Base-by-base conservation (phyloP, 2,797 vertebrate species). In the Tapirus indicus region DNA sequence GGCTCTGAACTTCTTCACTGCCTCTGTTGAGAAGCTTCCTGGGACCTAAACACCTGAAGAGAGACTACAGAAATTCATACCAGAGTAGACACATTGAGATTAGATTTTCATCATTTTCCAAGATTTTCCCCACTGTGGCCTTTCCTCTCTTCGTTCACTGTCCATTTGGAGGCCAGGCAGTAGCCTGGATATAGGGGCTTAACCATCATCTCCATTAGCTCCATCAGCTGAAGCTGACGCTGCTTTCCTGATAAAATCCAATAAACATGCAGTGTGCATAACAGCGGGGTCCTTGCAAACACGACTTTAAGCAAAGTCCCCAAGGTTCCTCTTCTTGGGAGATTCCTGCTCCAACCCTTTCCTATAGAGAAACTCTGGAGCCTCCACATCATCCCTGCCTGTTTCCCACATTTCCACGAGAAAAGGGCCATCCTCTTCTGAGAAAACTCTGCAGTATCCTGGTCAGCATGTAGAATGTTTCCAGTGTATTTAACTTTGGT, bases 261-360 rank as follows among this genome's bases (percentile, higher is more conserved):
- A 1, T 38, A 79, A 69, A 25, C 0, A 5, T 4, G 13, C 3
- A 17, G 2, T 58, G 60, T 2, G 0, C 1, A 13, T 10, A 29
- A 47, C 17, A 49, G 60, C 11, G 4, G 2, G 29, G 5, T 23
- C 18, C 68, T 94, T 68, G 49, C 52, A 77, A 38, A 54, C 38
- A 32, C 38, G 87, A 35, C 20, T 80, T 25, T 18, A 90, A 56
- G 66, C 47, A 17, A 64, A 87, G 60, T 25, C 41, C 38, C 8
- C 25, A 25, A 29, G 18, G n/a, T 38, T 23, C 4, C 13, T 85
- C 66, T 62, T 84, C 21, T 21, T 58, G 91, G 29, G n/a, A 54
- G 85, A 75, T 16, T 79, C 38, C 18, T 20, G 20, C 21, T 32
- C 12, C 8, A 4, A 16, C 2, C 8, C 23, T 17, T 44, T 69